phyloP scores from a whole-genome alignment of 92 coral and sea anemone genomes.

The Heliopora coerulea region DNA sequence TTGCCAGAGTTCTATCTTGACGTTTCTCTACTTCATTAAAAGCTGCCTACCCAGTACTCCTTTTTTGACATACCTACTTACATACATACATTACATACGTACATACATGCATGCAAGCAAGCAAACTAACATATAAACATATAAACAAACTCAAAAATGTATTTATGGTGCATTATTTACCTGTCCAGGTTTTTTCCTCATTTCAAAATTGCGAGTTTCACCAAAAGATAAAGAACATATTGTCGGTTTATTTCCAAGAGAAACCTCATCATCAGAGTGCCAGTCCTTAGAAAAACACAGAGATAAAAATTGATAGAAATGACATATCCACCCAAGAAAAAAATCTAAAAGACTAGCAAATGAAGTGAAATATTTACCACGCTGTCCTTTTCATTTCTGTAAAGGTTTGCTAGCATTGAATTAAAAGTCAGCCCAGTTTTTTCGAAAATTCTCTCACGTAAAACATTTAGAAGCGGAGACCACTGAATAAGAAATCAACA shows the following conservation, averaged over 20 bases:
- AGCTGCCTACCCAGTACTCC: too few relatives aligned
- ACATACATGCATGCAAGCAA: too few relatives aligned
- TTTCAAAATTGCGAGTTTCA: slow-evolving; percentile 72
- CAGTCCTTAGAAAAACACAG: slow-evolving; percentile 56
- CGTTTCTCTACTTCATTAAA: too few relatives aligned
- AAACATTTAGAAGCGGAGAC: slow-evolving; percentile 63
- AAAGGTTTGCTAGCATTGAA: slow-evolving; percentile 79
- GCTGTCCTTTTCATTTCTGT: slow-evolving; percentile 78
- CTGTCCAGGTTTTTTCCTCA: slow-evolving; percentile 68
- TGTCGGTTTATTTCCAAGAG: slow-evolving; percentile 65
- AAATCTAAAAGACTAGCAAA: background rate
- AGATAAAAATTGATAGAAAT: background rate
- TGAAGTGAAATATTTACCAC: slow-evolving; percentile 53
- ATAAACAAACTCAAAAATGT: too few relatives aligned
- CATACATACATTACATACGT: too few relatives aligned
- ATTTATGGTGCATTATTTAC: slow-evolving; percentile 7
- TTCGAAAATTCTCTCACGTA: slow-evolving; percentile 63
- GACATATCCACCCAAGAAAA: background rate
- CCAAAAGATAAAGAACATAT: slow-evolving; percentile 80
- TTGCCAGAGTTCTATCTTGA: too few relatives aligned
- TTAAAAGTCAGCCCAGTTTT: slow-evolving; percentile 62
- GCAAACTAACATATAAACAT: background rate
- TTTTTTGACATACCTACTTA: too few relatives aligned
- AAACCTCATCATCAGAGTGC: slow-evolving; percentile 76
- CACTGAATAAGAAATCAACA: slow-evolving; percentile 62